Evolutionary conservation across 2,113 vertebrate species (phyloP), one percentile per base, ranked within the genome.

Genomic region (Nycticryphes semicollaris): DNA sequence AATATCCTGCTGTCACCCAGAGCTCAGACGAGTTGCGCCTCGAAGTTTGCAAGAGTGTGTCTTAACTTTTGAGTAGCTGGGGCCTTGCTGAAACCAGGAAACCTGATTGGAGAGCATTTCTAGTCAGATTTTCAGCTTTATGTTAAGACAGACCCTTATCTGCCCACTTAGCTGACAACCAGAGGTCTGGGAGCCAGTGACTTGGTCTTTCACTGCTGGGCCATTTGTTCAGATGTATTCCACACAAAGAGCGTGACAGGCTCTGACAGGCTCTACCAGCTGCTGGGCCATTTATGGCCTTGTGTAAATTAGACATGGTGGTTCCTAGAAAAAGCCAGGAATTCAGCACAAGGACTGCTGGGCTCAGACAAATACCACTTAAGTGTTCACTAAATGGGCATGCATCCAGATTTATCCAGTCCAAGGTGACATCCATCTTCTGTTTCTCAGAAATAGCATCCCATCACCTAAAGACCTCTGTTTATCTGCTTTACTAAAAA

Each of bases 241-340:
- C 33, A 11, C 21, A 3, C 2, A 5, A 82, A 33, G 6, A 45
- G 50, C 0, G 0, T 76, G 83, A 68, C 64, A 35, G 73, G 85
- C 48, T 48, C 45, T 57, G 78, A 73, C 54, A 73, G 67, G 35
- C 51, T 54, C 62, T 73, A 9, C 76, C 69, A 82, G 69, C 76
- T 90, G 86, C 57, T 53, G 35, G 48, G 51, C 62, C 51, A 9
- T 84, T 86, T 67, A 45, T 62, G 69, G 10, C 35, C 18, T 64
- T 41, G 48, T 60, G 45, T 57, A 53, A 84, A 93, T 69, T 37
- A 81, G 62, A 18, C 1, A 1, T n/a, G 57, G 48, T 33, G 30
- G n/a, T 90, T 83, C 60, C 56, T 51, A n/a, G 93, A 90, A 92
- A 90, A 92, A 92, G 69, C 47, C 53, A 53, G 87, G 66, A 78